phyloP scores from a whole-genome alignment of 2,113 vertebrate genomes.

The Loxodonta africana region DNA sequence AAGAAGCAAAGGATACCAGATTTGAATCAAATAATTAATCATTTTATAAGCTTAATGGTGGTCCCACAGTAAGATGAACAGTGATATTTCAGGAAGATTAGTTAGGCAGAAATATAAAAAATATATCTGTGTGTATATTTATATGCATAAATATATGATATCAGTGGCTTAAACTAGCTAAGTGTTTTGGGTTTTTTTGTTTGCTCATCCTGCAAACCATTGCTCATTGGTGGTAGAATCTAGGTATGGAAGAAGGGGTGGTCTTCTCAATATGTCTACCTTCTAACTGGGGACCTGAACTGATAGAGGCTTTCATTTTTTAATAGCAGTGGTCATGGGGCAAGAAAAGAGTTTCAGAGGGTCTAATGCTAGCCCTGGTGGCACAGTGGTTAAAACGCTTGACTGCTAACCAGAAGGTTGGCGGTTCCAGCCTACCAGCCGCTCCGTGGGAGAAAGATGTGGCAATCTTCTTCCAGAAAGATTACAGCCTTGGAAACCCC shows the following conservation, averaged over 20 bases:
- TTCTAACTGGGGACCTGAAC: neutral
- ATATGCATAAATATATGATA: neutral
- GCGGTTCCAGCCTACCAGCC: too few species aligned
- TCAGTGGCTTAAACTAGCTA: neutral
- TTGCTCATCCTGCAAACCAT: neutral
- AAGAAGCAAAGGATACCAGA: neutral
- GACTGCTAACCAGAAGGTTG: too few species aligned
- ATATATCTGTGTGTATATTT: neutral
- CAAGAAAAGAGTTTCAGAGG: neutral
- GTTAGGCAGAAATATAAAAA: neutral
- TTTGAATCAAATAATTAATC: neutral
- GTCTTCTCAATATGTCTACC: neutral
- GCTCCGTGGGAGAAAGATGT: too few species aligned
- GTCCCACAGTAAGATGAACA: neutral
- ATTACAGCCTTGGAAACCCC: too few species aligned
- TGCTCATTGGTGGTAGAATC: neutral
- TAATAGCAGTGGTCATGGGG: neutral
- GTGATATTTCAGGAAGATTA: neutral
- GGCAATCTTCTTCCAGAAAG: too few species aligned
- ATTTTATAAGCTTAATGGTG: neutral
- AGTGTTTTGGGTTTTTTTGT: neutral
- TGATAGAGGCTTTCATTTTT: neutral
- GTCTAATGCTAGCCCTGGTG: neutral
- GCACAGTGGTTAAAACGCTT: too few species aligned
- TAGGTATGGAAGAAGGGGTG: neutral